A percentile compares a stretch with the other conserved stretches of the same genome.
Conservation (phyloP, 2,888 invertebrate genomes). For the Drosophila demipolita region DNA sequence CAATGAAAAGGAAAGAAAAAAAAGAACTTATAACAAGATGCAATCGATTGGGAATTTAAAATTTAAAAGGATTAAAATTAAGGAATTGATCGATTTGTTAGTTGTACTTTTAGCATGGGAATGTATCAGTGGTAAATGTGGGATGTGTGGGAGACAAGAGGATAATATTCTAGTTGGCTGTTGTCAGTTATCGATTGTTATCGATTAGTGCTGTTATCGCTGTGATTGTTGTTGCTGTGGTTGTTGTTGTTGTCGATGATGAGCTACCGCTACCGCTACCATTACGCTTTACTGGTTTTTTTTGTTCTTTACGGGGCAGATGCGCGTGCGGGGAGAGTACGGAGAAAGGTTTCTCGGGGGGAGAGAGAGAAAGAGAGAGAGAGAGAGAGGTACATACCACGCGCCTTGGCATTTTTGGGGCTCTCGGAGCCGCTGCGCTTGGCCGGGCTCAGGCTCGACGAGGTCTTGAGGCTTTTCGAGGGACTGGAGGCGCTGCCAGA, state of each 20-base stretch:
- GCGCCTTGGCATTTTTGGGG: slow-evolving; percentile 91
- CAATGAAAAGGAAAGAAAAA: background rate
- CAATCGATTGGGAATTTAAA: background rate
- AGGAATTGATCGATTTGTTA: background rate
- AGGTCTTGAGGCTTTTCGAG: slow-evolving; percentile 94
- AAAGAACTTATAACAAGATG: background rate
- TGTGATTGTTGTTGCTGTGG: slow-evolving; percentile 21
- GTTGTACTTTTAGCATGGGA: too few species aligned
- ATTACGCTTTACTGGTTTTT: slow-evolving; percentile 38
- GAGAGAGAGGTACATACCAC: slow-evolving; percentile 87
- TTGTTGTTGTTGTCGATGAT: slow-evolving; percentile 5
- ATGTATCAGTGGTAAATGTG: background rate
- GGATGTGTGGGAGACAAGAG: background rate
- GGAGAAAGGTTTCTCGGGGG: background rate
- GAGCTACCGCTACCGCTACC: slow-evolving; percentile 54
- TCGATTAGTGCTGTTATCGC: slow-evolving; percentile 12
- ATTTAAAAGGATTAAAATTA: background rate
- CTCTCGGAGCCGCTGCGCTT: slow-evolving; percentile 93
- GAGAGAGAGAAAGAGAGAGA: too few species aligned
- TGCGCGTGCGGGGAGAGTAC: slow-evolving; percentile 23
- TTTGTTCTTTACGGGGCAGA: slow-evolving; percentile 4
- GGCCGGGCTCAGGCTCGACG: slow-evolving; percentile 93
- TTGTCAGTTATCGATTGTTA: background rate
- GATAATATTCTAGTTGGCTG: background rate
- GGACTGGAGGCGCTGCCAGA: slow-evolving; percentile 91